phyloP scores from a whole-genome alignment of 2,113 vertebrate species.

The Notarius quadriscutis region DNA sequence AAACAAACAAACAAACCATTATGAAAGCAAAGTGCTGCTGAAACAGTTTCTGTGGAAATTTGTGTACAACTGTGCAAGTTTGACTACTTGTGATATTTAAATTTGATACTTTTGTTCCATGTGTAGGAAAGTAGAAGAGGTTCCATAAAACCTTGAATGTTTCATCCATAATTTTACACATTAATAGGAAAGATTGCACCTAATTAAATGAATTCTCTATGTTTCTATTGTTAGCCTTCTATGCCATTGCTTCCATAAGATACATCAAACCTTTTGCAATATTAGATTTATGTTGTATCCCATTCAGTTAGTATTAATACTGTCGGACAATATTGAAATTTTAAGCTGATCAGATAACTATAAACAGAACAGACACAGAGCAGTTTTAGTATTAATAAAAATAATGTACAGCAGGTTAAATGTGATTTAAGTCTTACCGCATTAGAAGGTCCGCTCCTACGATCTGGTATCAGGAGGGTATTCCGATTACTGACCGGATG shows the following conservation, averaged over 20 bases:
- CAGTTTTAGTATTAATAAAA: neutral
- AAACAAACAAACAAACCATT: no score
- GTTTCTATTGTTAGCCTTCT: neutral
- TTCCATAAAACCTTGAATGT: neutral
- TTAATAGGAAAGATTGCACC: neutral
- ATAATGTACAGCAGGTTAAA: neutral
- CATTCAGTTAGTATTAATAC: neutral
- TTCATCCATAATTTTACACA: neutral
- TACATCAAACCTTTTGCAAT: neutral
- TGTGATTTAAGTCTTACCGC: constrained; percentile 52
- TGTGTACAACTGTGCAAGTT: neutral
- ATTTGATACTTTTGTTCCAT: neutral
- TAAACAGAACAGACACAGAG: neutral
- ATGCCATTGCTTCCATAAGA: neutral
- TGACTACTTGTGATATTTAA: neutral
- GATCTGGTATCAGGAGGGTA: constrained; percentile 37
- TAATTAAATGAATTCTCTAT: neutral
- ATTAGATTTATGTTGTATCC: neutral
- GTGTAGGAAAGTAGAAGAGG: neutral
- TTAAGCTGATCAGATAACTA: neutral
- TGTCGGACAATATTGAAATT: neutral
- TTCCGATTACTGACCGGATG: constrained; percentile 48
- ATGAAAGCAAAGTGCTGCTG: neutral
- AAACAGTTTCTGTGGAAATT: neutral
- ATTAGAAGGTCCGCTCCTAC: constrained; percentile 34